Evolutionary conservation across 2,797 vertebrate genomes (phyloP), one percentile per base, ranked within the genome.

Genomic region (Ctenopoma multispine): DNA sequence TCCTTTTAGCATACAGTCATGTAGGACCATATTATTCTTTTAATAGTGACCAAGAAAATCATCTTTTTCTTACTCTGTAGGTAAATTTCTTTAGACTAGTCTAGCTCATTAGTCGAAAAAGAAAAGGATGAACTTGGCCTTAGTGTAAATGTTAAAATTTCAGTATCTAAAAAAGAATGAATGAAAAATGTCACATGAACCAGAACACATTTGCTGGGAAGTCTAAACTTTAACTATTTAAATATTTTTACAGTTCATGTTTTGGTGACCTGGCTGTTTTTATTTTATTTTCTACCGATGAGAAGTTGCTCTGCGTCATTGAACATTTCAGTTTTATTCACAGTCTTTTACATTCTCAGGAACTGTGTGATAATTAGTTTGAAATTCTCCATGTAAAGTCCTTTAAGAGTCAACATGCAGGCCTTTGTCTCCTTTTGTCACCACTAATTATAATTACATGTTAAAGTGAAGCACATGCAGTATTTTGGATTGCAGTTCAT

Each of bases 321-420:
- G 53, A 68, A 10, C 44, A 20, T 12, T 63, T 67, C 13, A 47
- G 10, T 81, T 69, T 38, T 13, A 69, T 29, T 75, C 14, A 21
- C 12, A 40, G 59, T 64, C 23, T 66, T 79, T 80, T 55, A 73
- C 74, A 76, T 87, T 79, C 87, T 90, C 87, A 88, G 87, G 87
- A 87, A 90, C 84, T 58, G 34, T 75, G 53, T 72, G 50, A 71
- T 48, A 72, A 55, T 49, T 63, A 57, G 61, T 81, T 83, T 80
- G 51, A 72, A 61, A 75, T 69, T 57, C 20, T 34, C 46, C 38
- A 64, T 64, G 24, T 66, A 23, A 81, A 76, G 47, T 75, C 75
- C 72, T 36, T 41, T 24, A 18, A 78, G 48, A 49, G 38, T 80
- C 46, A 73, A 24, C 59, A 15, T 40, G 44, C 0, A 0, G 49